These are phyloP conservation scores for Plecturocebus donacophilus DNA, from an alignment of 2,113 vertebrate species.

Conservation along the genomic window DNA sequence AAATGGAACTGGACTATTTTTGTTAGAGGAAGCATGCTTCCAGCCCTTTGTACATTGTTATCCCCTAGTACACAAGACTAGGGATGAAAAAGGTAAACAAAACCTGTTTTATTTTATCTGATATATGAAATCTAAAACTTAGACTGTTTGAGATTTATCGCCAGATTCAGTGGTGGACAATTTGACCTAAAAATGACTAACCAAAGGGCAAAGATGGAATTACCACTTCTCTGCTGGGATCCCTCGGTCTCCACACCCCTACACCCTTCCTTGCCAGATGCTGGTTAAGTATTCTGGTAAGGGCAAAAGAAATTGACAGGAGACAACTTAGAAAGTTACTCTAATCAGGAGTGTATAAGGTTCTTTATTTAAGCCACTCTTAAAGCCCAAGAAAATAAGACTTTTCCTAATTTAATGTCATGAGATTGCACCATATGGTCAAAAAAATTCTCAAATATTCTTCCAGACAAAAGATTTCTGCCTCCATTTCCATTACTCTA, in stretches of 20 bases:
- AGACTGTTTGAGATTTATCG: background rate
- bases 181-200: background rate
- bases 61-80: background rate
- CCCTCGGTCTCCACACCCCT: background rate
- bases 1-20: background rate
- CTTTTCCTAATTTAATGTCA: background rate
- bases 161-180: background rate
- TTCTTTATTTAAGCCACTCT: background rate
- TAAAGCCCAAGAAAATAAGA: slow-evolving; percentile 4
- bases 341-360: background rate
- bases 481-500: background rate
- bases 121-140: background rate
- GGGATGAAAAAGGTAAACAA: background rate
- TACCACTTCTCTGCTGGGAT: rapidly evolving
- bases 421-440: background rate
- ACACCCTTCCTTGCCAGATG: background rate
- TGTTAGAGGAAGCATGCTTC: background rate
- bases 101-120: background rate
- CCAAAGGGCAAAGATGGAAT: background rate
- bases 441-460: slow-evolving; percentile 14
- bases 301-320: background rate
- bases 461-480: slow-evolving; percentile 15
- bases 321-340: background rate
- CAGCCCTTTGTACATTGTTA: background rate
- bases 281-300: background rate